A percentile compares a stretch with the other conserved stretches of the same genome.
Evolutionary conservation across 2,888 invertebrate species (phyloP).

Genomic region (Lasioglossum marginatum): DNA sequence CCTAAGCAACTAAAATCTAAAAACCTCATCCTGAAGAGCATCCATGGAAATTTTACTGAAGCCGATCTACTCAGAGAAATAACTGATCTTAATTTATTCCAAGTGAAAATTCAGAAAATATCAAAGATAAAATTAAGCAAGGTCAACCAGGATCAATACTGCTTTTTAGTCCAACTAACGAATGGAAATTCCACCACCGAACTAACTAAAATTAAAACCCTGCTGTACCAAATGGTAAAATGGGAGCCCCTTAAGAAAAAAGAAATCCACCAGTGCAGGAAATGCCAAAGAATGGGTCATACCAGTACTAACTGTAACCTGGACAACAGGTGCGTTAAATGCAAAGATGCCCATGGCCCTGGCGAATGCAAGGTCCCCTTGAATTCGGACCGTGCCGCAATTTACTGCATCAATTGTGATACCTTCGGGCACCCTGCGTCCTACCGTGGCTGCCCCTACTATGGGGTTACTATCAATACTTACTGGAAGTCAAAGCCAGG

Average conservation of each 20-base stretch:
- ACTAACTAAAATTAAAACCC: neutral
- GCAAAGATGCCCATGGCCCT: neutral
- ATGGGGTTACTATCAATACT: no score
- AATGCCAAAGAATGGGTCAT: no score
- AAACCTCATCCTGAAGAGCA: neutral
- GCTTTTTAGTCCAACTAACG: neutral
- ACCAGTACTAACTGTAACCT: neutral
- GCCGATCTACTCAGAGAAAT: neutral
- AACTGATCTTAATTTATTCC: accelerated
- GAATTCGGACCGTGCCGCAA: accelerated
- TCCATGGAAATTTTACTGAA: neutral
- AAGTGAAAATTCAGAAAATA: neutral
- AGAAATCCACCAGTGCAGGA: no score
- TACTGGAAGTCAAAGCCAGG: neutral
- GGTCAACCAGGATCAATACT: neutral
- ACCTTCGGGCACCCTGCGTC: neutral
- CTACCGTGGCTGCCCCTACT: neutral
- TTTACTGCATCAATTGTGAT: neutral
- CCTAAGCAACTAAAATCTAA: neutral
- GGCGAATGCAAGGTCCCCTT: no score
- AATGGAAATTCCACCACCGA: neutral
- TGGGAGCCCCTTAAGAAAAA: neutral
- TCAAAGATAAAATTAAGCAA: neutral
- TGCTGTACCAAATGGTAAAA: neutral
- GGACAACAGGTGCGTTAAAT: no score